Percentiles rank a stretch among this genome's conserved stretches.
Evolutionary conservation across 2,113 vertebrate genomes (phyloP).

Genomic region (Anolis carolinensis): DNA sequence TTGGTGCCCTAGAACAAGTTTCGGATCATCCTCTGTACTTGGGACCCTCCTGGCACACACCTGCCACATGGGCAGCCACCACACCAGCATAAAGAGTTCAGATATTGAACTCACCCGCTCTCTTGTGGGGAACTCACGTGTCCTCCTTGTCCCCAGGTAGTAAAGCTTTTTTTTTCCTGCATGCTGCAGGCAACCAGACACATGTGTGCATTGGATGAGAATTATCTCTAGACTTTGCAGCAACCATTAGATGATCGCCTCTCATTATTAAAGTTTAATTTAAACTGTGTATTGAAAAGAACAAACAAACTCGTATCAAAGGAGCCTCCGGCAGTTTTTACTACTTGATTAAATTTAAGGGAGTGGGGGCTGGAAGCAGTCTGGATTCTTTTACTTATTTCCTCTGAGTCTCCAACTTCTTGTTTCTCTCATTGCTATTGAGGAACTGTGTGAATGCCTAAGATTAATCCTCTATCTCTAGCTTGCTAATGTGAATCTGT

Average conservation of each 20-base stretch:
- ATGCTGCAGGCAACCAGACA: rapidly evolving
- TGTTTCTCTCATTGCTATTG: neutral
- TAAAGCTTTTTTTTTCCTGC: neutral
- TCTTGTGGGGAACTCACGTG: neutral
- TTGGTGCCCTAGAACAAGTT: neutral
- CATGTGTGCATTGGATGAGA: rapidly evolving
- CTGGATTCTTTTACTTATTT: constrained; percentile 51
- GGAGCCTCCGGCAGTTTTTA: constrained; percentile 56
- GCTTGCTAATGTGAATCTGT: neutral
- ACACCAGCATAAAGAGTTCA: neutral
- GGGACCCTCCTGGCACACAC: neutral
- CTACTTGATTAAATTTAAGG: constrained; percentile 58
- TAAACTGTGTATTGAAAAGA: constrained; percentile 54
- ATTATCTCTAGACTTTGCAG: neutral
- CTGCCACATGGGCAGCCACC: neutral
- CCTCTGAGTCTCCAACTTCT: constrained; percentile 22
- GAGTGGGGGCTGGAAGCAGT: constrained; percentile 24
- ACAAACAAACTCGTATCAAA: constrained; percentile 66
- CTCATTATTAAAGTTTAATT: constrained; percentile 68
- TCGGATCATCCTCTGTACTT: neutral
- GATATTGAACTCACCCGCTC: neutral
- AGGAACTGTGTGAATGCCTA: constrained; percentile 4
- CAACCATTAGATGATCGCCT: neutral
- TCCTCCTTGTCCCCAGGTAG: neutral
- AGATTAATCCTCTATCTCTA: constrained; percentile 5